These are phyloP conservation scores for Channa striata DNA, from an alignment of 2,797 vertebrate species.

Conservation along the genomic window DNA sequence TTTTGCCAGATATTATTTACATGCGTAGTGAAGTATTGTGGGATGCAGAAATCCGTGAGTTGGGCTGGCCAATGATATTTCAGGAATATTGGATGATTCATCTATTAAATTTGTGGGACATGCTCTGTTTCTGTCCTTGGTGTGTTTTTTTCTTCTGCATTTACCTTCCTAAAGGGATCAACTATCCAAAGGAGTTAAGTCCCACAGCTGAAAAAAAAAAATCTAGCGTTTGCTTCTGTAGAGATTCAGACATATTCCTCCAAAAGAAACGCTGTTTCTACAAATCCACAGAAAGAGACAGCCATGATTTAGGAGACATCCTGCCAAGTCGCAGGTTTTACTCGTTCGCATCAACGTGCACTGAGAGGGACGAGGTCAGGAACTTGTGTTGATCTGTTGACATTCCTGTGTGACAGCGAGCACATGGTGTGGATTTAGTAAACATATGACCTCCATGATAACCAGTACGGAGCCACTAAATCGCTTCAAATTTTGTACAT, in stretches of 20 bases:
- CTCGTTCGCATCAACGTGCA: conserved; percentile 25
- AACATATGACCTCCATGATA: conserved; percentile 83
- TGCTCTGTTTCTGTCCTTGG: conserved; percentile 40
- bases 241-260: conserved; percentile 40
- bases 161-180: conserved; percentile 60
- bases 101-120: conserved; percentile 52
- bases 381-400: conserved; percentile 44
- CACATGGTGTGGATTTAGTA: conserved; percentile 75
- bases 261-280: conserved; percentile 35
- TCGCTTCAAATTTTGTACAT: conserved; percentile 85
- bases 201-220: conserved; percentile 30
- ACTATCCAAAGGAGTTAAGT: conserved; percentile 71
- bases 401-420: conserved; percentile 62
- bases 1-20: conserved; percentile 58
- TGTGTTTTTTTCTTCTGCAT: conserved; percentile 31
- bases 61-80: conserved; percentile 60
- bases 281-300: conserved; percentile 46
- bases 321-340: conserved; percentile 38
- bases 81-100: conserved; percentile 60
- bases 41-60: conserved; percentile 55
- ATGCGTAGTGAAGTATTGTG: conserved; percentile 55
- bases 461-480: conserved; percentile 83
- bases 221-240: conserved; percentile 26
- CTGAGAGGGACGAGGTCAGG: conserved; percentile 35
- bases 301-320: conserved; percentile 38